Conservation (phyloP, 2,113 vertebrate species). For the Toxotes jaculatrix region DNA sequence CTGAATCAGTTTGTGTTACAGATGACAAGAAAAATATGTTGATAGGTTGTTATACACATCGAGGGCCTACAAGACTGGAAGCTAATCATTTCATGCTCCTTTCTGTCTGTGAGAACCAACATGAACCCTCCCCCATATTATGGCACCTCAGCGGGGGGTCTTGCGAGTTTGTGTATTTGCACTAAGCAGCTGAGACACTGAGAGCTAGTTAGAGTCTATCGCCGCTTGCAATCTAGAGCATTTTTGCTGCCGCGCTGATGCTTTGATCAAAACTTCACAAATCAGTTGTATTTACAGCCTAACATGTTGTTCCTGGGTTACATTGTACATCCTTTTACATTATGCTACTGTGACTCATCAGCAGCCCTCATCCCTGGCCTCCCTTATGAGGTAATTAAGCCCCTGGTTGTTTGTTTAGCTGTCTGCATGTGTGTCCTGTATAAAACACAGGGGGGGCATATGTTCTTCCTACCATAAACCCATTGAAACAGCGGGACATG, state of each 20-base stretch:
- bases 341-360: slow-evolving; percentile 55
- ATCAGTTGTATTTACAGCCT: slow-evolving; percentile 14
- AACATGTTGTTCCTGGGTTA: slow-evolving; percentile 13
- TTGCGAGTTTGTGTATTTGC: slow-evolving; percentile 37
- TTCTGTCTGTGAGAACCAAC: slow-evolving; percentile 8
- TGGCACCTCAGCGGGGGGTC: background rate
- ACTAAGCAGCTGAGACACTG: slow-evolving; percentile 43
- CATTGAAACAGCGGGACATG: slow-evolving; percentile 72
- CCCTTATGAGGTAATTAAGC: slow-evolving; percentile 74
- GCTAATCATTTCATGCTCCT: slow-evolving; percentile 22
- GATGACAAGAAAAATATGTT: slow-evolving; percentile 34
- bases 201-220: slow-evolving; percentile 17
- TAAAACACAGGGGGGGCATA: slow-evolving; percentile 74
- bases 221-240: slow-evolving; percentile 5
- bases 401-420: slow-evolving; percentile 78
- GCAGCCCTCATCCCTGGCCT: slow-evolving; percentile 67
- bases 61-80: slow-evolving; percentile 7
- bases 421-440: slow-evolving; percentile 78
- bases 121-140: background rate
- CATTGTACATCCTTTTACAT: slow-evolving; percentile 47
- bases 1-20: slow-evolving; percentile 28
- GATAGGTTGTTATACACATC: background rate
- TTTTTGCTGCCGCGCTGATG: slow-evolving; percentile 23
- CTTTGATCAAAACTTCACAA: slow-evolving; percentile 48
- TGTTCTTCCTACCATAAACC: slow-evolving; percentile 79